Evolutionary conservation across 2,888 invertebrate genomes (phyloP), one percentile per base, ranked within the genome.

Genomic region (Barypeithes pellucidus): DNA sequence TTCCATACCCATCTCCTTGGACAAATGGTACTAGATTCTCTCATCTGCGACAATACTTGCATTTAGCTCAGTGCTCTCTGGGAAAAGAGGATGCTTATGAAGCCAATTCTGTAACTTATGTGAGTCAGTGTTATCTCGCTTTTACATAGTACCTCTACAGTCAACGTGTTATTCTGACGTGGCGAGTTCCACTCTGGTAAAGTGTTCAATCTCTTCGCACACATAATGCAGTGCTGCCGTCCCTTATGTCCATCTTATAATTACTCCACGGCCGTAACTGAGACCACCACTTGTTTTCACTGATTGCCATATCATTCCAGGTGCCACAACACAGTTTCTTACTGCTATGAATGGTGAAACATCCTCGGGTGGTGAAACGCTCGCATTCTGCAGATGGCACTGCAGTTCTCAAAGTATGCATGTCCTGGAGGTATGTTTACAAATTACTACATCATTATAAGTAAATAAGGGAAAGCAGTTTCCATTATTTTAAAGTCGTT

Each of bases 31-130:
- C 4, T 50, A 20, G 50, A 50, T 50, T 70, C 74, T 18, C 22
- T 67, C 61, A 57, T 76, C 73, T 29, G 73, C 79, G 16, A 74
- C 45, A 20, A 79, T 52, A 43, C 78, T 78, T 24, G 76, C 74
- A 45, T 72, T 70, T 33, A 80, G 16, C 12, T 65, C 71, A 61
- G 75, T 65, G 14, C 22, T 60, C 12, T 70, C 61, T n/a, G 77
- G 65, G 52, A 57, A 60, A 60, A 36, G 41, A 39, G 20, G 54
- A 50, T 50, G 20, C 8, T 50, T 4, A 2, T 50, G 18, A 20
- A 50, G 20, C 50, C 24, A 50, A 47, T n/a, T 50, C 50, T 3
- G 20, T 9, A 18, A 50, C 20, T 50, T 50, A n/a, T 50, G 2
- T 41, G 41, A n/a, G 14, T 41, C 41, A 14, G n/a, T 14, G 3